Evolutionary conservation across 2,113 vertebrate species (phyloP).

Genomic region (Rhodinocichla rosea): DNA sequence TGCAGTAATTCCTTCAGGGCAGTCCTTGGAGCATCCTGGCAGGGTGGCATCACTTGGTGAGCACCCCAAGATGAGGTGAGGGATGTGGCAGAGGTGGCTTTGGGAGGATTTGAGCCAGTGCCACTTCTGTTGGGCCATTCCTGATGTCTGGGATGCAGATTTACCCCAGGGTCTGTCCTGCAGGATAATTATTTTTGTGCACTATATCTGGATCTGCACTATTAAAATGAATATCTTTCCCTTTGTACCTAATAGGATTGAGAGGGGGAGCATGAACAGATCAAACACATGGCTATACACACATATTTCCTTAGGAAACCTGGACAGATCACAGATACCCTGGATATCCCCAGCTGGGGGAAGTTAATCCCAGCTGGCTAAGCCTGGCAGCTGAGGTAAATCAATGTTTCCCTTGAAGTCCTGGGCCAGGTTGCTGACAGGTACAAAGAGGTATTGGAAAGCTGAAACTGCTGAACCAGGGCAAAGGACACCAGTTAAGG

Average conservation of each 20-base stretch:
- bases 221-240: neutral
- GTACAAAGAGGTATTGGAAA: neutral
- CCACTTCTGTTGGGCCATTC: neutral
- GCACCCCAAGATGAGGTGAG: neutral
- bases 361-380: neutral
- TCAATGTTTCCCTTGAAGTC: neutral
- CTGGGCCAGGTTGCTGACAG: neutral
- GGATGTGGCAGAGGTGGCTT: neutral
- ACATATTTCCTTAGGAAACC: neutral
- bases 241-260: neutral
- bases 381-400: neutral
- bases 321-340: neutral
- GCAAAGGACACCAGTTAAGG: neutral
- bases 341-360: neutral
- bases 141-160: neutral
- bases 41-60: accelerated
- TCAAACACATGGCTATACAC: neutral
- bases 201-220: neutral
- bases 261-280: neutral
- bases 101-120: neutral
- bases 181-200: neutral
- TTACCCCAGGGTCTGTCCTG: accelerated
- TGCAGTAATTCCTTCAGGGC: neutral
- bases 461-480: neutral
- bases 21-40: neutral